Base-by-base conservation (phyloP, 2,888 invertebrate species). In the Pheosia gnoma region DNA sequence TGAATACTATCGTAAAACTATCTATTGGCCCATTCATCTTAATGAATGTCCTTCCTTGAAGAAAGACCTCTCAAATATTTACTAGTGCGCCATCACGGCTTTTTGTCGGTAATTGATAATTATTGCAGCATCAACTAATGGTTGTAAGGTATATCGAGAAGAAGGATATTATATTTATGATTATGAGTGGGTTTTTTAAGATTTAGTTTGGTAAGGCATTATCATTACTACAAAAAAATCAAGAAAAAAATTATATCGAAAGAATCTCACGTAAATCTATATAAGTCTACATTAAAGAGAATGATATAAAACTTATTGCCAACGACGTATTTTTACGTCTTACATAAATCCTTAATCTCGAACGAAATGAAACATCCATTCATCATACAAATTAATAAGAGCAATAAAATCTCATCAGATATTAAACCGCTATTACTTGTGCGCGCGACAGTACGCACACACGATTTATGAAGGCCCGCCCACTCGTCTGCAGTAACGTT, bases 401-500 rank as follows among this genome's bases (percentile, higher is more conserved):
- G 59, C 59, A 62, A 59, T 58, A 58, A 65, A 65, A 59, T 62
- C 59, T 57, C 57, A 59, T 59, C 57, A 38, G 2, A 39, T 37
- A 53, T 53, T 53, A 53, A 53, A 47, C 59, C 39, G 51, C 56
- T 38, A 54, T 38, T 39, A 54, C 37, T 56, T 47, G 10, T 47
- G 37, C 5, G 4, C 58, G 65, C 70, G 72, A 66, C 68, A 59
- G 70, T 75, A 75, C 74, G 60, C 61, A 67, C 71, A 62, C 68
- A 72, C 70, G 73, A 86, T 86, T 85, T 86, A 86, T 84, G 73
- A 68, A 70, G 69, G 77, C 79, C 80, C 85, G 82, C 86, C 85
- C 72, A 74, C 70, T 76, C 70, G 78, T 78, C 80, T 71, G 78
- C 78, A 76, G 82, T 81, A 80, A 87, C 86, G 78, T 86, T 87